Conservation (phyloP, 2,888 invertebrate species). For the Oconnorella tubifera region DNA sequence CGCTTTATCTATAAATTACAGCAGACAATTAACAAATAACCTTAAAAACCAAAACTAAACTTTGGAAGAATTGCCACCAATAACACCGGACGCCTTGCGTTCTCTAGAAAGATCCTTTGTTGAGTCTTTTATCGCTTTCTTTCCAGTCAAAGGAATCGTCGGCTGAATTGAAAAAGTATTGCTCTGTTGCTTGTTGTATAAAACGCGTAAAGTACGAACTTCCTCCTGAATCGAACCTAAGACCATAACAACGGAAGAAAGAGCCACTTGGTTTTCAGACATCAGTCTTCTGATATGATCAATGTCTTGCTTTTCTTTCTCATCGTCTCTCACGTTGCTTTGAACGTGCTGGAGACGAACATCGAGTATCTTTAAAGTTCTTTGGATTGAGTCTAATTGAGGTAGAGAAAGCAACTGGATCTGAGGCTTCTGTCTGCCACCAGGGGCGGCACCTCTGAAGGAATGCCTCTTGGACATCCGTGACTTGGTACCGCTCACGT, state of each 20-base stretch:
- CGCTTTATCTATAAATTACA: too few relatives aligned
- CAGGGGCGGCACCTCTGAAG: not conserved
- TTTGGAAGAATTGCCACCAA: constrained; percentile 1
- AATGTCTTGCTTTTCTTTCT: constrained; percentile 52
- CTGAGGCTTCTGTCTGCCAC: constrained; percentile 37
- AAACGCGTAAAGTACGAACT: constrained; percentile 23
- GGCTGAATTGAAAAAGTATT: constrained; percentile 30
- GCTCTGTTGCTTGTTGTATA: constrained; percentile 30
- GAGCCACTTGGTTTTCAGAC: constrained; percentile 55
- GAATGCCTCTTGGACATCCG: constrained; percentile 15
- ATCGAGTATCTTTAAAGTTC: constrained; percentile 54
- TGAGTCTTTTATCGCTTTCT: not conserved
- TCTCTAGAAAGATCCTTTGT: not conserved
- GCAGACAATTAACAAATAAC: too few relatives aligned
- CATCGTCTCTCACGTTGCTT: constrained; percentile 51
- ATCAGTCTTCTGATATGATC: constrained; percentile 53
- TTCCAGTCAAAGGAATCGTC: not conserved
- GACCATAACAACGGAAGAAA: constrained; percentile 53
- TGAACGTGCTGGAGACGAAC: constrained; percentile 55
- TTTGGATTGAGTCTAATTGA: constrained; percentile 53
- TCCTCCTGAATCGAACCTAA: constrained; percentile 50
- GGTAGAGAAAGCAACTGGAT: constrained; percentile 54
- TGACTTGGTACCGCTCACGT: not conserved
- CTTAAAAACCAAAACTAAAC: not conserved
- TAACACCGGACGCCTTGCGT: not conserved